Evolutionary conservation across 35 echinoderm and acorn worm species (phyloP).

Genomic region (Holothuria glaberrima): DNA sequence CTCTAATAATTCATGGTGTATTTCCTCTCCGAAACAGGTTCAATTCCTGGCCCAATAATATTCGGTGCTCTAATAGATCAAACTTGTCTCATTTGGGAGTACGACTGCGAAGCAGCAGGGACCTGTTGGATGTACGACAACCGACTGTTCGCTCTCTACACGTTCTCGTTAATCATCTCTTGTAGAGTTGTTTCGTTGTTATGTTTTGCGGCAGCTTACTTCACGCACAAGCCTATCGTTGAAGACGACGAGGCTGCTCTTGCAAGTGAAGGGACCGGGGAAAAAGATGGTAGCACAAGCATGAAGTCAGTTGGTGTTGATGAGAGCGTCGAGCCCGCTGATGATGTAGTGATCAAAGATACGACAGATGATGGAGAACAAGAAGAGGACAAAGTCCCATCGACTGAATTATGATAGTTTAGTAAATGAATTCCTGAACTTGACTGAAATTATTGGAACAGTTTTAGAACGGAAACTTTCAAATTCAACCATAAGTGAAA

Average conservation of each 20-base stretch:
- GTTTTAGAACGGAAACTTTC: too few relatives aligned
- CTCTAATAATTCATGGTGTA: too few relatives aligned
- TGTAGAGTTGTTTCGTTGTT: conserved; percentile 28
- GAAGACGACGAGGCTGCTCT: conserved; percentile 9
- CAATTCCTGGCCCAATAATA: conserved; percentile 78
- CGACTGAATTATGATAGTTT: too few relatives aligned
- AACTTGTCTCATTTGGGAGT: conserved; percentile 67
- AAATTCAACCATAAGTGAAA: too few relatives aligned
- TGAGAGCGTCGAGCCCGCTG: too few relatives aligned
- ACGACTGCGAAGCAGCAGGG: conserved; percentile 52
- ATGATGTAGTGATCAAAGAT: too few relatives aligned
- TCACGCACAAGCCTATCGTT: conserved; percentile 24
- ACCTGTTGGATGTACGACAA: conserved; percentile 79
- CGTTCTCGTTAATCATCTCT: not conserved
- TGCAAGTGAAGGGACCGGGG: not conserved
- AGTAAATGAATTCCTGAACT: too few relatives aligned
- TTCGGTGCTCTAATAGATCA: conserved; percentile 66
- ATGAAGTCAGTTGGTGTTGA: not conserved
- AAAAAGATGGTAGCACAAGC: not conserved
- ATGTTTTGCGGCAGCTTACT: conserved; percentile 2
- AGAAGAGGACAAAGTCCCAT: too few relatives aligned
- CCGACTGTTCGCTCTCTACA: not conserved
- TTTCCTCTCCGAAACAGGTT: conserved; percentile 26
- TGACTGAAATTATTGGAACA: too few relatives aligned
- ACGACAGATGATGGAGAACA: too few relatives aligned